phyloP scores from a whole-genome alignment of 2,797 vertebrate species.

The Neomorphus geoffroyi region DNA sequence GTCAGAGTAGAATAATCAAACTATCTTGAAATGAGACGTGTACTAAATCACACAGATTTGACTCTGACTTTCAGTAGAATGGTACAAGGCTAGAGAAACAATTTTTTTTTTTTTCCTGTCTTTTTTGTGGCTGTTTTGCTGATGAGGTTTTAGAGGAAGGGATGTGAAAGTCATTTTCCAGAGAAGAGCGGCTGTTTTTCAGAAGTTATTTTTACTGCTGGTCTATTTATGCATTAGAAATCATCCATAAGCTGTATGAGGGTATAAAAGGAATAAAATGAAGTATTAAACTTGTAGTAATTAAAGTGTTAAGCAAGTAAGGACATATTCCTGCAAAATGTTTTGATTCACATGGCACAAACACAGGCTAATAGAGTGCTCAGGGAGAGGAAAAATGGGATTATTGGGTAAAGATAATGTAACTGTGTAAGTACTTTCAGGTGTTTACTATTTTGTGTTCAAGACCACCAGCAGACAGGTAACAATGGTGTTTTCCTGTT shows the following conservation, averaged over 20 bases:
- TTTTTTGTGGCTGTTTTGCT: neutral
- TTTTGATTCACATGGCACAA: no score
- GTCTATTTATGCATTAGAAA: neutral
- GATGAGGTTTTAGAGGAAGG: neutral
- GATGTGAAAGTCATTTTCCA: neutral
- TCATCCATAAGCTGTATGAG: neutral
- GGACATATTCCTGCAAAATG: neutral
- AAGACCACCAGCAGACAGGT: neutral
- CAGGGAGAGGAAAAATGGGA: neutral
- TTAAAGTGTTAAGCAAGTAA: neutral
- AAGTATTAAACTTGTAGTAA: neutral
- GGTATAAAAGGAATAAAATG: neutral
- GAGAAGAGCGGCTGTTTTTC: neutral
- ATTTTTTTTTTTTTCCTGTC: neutral
- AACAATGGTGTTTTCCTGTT: neutral
- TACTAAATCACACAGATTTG: neutral
- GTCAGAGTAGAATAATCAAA: neutral
- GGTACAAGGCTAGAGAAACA: neutral
- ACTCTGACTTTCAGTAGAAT: neutral
- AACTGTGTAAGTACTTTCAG: neutral
- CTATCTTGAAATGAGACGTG: neutral
- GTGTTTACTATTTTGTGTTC: neutral
- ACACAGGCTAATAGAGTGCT: neutral
- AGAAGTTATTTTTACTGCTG: neutral
- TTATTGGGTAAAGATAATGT: neutral